These are phyloP conservation scores for Scaeva pyrastri DNA, from an alignment of 2,888 invertebrate species.

Conservation along the genomic window DNA sequence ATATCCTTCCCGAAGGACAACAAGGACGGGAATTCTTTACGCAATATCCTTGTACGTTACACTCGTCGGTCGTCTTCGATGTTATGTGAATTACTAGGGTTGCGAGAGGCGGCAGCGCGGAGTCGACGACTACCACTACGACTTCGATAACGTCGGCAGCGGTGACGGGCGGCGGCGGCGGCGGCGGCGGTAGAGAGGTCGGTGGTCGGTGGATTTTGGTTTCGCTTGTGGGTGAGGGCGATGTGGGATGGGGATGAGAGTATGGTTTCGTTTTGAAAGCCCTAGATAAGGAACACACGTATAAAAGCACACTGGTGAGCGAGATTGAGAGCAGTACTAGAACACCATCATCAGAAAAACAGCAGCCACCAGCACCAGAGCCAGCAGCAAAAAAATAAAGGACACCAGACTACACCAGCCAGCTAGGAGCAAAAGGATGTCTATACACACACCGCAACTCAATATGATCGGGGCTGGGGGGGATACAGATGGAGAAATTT, in stretches of 20 bases:
- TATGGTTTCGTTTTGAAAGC: slow-evolving; percentile 65
- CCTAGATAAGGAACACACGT: slow-evolving; percentile 74
- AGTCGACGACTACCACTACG: background rate
- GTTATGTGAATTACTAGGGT: slow-evolving; percentile 40
- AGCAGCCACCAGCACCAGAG: slow-evolving; percentile 23
- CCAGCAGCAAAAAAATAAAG: slow-evolving; percentile 33
- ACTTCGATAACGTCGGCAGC: background rate
- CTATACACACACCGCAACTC: slow-evolving; percentile 52
- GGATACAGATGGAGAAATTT: background rate
- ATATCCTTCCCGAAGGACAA: slow-evolving; percentile 68
- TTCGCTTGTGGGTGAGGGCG: background rate
- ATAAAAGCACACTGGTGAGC: slow-evolving; percentile 62
- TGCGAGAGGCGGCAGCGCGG: slow-evolving; percentile 10
- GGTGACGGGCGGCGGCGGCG: background rate
- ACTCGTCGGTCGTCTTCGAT: slow-evolving; percentile 1
- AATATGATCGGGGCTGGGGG: background rate
- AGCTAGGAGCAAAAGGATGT: slow-evolving; percentile 42
- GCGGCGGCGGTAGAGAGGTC: background rate
- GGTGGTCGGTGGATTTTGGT: background rate
- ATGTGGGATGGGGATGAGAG: background rate
- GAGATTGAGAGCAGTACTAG: slow-evolving; percentile 68
- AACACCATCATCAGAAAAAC: slow-evolving; percentile 27
- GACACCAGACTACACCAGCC: slow-evolving; percentile 37
- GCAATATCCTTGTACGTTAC: slow-evolving; percentile 66
- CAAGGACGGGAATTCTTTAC: slow-evolving; percentile 67